Evolutionary conservation across 2,113 vertebrate genomes (phyloP), one percentile per base, ranked within the genome.

Genomic region (Cebidichthys violaceus): DNA sequence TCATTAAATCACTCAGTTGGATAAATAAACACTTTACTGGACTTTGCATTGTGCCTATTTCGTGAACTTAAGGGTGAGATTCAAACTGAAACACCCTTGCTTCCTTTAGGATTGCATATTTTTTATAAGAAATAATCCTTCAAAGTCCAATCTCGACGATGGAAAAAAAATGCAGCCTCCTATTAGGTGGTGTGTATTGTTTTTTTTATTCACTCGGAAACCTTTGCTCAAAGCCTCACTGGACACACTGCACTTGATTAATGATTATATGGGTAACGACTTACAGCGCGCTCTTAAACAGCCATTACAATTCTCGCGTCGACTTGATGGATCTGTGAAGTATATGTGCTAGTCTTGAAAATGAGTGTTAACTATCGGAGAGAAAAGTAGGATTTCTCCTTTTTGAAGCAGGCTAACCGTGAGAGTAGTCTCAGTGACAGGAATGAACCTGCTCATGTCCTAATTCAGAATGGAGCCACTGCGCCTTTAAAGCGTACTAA

Each of bases 401-500:
- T n/a, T 29, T 13, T 70, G 57, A 35, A 70, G 50, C 20, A 15
- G 54, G 29, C 22, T 4, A 55, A 55, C 47, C 47, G 13, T 18
- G 24, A 35, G 77, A 33, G 29, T 7, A 6, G 39, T 4, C 33
- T 39, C 29, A 1, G 73, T 69, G 75, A 68, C 75, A 71, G 47
- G 15, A 82, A 61, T 84, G 89, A 92, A 92, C 91, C 85, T 93
- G 90, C 86, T 87, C 81, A 89, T 84, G 87, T 82, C 85, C 87
- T 88, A 89, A 88, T 82, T 85, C 82, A 92, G 84, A 93, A 90
- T 65, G 86, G 76, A 87, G 84, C 87, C 86, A 33, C 95, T 95
- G 94, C 73, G 90, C 92, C 94, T 95, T 95, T 95, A 95, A 95
- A 93, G 90, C 87, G 87, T 91, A 89, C 93, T 93, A 85, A 91